Conservation (phyloP, 2,888 invertebrate species). For the Campoplex nolae region DNA sequence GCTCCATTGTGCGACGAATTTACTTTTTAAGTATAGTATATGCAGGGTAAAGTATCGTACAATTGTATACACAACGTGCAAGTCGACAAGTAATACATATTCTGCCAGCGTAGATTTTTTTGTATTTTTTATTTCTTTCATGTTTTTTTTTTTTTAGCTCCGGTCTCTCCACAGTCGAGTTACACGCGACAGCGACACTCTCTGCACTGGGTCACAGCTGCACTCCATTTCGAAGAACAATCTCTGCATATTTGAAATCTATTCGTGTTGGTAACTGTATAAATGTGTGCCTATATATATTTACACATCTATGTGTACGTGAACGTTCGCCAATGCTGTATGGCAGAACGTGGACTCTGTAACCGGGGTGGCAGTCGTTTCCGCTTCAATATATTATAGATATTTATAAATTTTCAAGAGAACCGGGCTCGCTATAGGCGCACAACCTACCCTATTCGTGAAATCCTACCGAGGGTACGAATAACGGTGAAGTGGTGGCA, state of each 20-base stretch:
- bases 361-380: conserved; percentile 63
- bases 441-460: conserved; percentile 46
- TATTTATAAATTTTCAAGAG: conserved; percentile 79
- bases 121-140: background rate
- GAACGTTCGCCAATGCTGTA: conserved; percentile 23
- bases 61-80: conserved; percentile 32
- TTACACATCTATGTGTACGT: conserved; percentile 35
- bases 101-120: conserved; percentile 48
- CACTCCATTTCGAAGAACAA: conserved; percentile 79
- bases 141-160: conserved; percentile 4
- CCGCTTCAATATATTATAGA: conserved; percentile 77
- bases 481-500: conserved; percentile 66
- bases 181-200: conserved; percentile 72
- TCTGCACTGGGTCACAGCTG: conserved; percentile 77
- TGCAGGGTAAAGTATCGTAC: conserved; percentile 20
- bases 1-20: too few relatives aligned
- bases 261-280: conserved; percentile 71
- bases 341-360: conserved; percentile 49
- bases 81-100: conserved; percentile 64
- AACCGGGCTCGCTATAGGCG: conserved; percentile 48
- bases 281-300: conserved; percentile 37
- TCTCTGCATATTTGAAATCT: conserved; percentile 82
- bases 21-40: background rate
- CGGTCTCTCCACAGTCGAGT: conserved; percentile 33
- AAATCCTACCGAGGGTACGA: conserved; percentile 63